Base-by-base conservation (phyloP, 2,888 invertebrate genomes). In the Zygothrica quintamaculata region DNA sequence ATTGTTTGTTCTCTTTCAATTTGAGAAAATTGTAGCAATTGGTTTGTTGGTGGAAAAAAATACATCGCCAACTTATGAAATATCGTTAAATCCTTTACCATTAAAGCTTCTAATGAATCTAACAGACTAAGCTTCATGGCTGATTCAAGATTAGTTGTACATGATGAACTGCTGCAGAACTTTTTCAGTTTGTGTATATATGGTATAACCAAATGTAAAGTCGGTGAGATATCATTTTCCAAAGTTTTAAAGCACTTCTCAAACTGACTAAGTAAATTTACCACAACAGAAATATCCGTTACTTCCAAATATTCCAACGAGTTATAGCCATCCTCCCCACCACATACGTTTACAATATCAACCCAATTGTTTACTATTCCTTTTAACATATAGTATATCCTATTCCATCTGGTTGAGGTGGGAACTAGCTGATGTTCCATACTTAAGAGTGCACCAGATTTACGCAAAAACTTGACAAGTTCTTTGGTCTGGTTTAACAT, bases 1-100 rank as follows among this genome's bases (percentile, higher is more conserved):
- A 58, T 40, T 33, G 39, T 62, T 5, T 25, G 16, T 1, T 55
- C 11, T 8, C 18, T 55, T 39, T 59, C 58, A 0, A 3, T 1
- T 8, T 39, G 56, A 2, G 37, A 39, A 29, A 42, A 46, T 37
- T 55, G 56, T n/a, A 59, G 11, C 11, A 56, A 13, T 16, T 56
- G 37, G 15, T 56, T 59, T 6, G 56, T 59, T 9, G 56, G 58
- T 8, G 58, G 58, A 39, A 59, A 59, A 1, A 55, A 11, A 11
- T 15, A 55, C 58, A 56, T 39, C 7, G 56, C 56, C 44, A 56
- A 25, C 9, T 16, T 56, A 25, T 59, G 31, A 15, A n/a, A 6
- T n/a, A 15, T 44, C 2, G 9, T 25, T 12, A 56, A 25, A 31
- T 33, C n/a, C 7, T 11, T 33, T 15, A 8, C 3, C 7, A 44